A percentile compares a stretch with the other conserved stretches of the same genome.
Evolutionary conservation across 2,888 invertebrate species (phyloP).

Genomic region (Hirtodrosophila trivittata): DNA sequence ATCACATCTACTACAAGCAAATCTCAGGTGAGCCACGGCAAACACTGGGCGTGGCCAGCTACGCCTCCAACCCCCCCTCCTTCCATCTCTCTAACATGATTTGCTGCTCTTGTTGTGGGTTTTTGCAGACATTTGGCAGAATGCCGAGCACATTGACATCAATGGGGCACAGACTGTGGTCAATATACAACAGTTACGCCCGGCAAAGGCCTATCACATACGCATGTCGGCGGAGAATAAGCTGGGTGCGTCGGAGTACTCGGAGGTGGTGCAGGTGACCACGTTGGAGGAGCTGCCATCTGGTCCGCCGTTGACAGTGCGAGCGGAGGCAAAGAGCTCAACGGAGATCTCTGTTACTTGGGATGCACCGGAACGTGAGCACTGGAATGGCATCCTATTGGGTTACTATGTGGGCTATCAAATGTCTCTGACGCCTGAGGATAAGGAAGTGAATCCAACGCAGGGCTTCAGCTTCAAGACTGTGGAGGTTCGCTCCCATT

Average conservation of each 20-base stretch:
- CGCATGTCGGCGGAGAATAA: conserved; percentile 95
- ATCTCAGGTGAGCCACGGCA: conserved; percentile 85
- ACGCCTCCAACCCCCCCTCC: background rate
- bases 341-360: conserved; percentile 93
- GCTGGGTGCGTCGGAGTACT: conserved; percentile 93
- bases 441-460: conserved; percentile 84
- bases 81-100: background rate
- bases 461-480: conserved; percentile 90
- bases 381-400: conserved; percentile 94
- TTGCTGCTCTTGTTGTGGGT: background rate
- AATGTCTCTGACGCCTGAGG: conserved; percentile 84
- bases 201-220: conserved; percentile 94
- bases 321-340: conserved; percentile 93
- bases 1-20: conserved; percentile 94
- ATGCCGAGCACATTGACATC: conserved; percentile 91
- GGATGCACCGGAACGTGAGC: conserved; percentile 93
- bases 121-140: conserved; percentile 89
- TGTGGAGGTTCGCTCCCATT: conserved; percentile 90
- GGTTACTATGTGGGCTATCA: conserved; percentile 95
- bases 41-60: background rate
- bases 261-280: conserved; percentile 93
- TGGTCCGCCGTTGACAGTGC: conserved; percentile 91
- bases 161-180: conserved; percentile 93
- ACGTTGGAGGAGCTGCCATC: conserved; percentile 94
- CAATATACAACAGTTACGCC: conserved; percentile 91